phyloP scores from a whole-genome alignment of 2,797 vertebrate species.

The Lutra lutra region DNA sequence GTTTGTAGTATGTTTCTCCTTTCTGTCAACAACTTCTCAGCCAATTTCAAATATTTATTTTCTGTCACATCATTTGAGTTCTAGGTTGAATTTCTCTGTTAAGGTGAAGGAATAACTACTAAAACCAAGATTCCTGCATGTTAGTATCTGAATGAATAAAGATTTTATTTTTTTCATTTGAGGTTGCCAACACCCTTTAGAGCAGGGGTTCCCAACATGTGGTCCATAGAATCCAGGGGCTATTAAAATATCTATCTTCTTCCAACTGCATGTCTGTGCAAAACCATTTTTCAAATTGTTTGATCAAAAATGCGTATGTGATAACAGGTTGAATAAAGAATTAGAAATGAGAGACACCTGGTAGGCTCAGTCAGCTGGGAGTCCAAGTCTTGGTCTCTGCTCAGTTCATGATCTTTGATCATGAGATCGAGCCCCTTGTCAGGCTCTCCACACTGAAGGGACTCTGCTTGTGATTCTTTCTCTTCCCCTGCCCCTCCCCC shows the following conservation, averaged over 20 bases:
- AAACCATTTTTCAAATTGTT: not conserved
- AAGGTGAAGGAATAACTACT: not conserved
- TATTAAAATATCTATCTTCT: no score
- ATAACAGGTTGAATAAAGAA: not conserved
- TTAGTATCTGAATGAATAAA: not conserved
- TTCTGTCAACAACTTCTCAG: not conserved
- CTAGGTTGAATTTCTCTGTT: not conserved
- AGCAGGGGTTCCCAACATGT: not conserved
- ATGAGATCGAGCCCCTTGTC: not conserved
- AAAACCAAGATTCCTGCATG: not conserved
- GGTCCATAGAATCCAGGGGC: not conserved
- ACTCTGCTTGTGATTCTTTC: not conserved
- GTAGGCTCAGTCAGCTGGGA: not conserved
- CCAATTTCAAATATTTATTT: not conserved
- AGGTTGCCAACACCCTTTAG: not conserved
- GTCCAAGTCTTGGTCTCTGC: not conserved
- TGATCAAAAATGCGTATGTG: not conserved
- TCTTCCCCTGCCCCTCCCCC: not conserved
- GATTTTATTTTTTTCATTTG: not conserved
- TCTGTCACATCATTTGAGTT: not conserved
- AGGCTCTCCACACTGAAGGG: not conserved
- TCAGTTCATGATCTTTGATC: not conserved
- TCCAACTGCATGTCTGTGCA: not conserved
- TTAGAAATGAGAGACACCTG: not conserved
- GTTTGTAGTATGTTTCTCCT: not conserved